Evolutionary conservation across 1,140 invertebrate genomes (phyloP).

Genomic region (Papilio polyxenes): DNA sequence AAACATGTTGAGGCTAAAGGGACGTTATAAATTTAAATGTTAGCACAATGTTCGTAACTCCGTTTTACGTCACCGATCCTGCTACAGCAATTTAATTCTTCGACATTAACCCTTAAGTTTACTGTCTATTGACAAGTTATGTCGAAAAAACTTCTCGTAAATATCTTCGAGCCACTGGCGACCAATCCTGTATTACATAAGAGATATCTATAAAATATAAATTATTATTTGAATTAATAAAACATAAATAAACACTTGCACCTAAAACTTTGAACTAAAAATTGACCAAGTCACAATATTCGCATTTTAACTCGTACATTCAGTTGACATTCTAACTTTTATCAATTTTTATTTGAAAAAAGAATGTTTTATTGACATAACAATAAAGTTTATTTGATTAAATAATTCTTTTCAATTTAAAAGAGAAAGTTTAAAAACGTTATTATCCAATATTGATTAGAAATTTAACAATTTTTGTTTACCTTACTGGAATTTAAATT

Average conservation of each 20-base stretch:
- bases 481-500: too few species aligned
- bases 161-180: slow-evolving; percentile 2
- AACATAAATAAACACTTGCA: too few species aligned
- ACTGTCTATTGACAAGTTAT: background rate
- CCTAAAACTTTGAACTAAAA: too few species aligned
- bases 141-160: background rate
- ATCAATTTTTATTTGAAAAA: too few species aligned
- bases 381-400: too few species aligned
- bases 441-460: too few species aligned
- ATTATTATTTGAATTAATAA: background rate
- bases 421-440: too few species aligned
- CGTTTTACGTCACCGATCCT: background rate
- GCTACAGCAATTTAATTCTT: background rate
- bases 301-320: background rate
- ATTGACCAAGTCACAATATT: background rate
- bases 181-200: background rate
- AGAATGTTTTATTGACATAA: too few species aligned
- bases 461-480: too few species aligned
- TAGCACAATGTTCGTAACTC: background rate
- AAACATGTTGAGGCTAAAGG: slow-evolving; percentile 9
- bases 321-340: too few species aligned
- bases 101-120: background rate
- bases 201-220: slow-evolving; percentile 4
- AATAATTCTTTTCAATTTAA: too few species aligned
- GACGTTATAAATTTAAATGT: slow-evolving; percentile 22